A percentile compares a stretch with the other conserved stretches of the same genome.
These are phyloP conservation scores for Baryphthengus martii DNA, from an alignment of 2,113 vertebrate species.

Conservation along the genomic window DNA sequence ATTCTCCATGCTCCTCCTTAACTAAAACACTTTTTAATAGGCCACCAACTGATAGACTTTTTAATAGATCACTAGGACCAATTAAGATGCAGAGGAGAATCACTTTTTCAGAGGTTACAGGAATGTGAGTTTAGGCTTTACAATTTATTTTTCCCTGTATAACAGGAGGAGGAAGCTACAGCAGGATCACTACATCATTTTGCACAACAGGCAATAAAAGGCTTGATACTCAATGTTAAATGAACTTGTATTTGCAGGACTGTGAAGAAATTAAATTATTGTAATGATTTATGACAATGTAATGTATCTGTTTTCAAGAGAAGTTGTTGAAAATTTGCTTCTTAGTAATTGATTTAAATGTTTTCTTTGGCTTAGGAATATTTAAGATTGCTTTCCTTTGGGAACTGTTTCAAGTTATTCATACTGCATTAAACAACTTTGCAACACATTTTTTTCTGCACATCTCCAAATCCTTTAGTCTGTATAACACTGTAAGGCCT, in stretches of 20 bases:
- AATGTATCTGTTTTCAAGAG: background rate
- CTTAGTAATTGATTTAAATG: background rate
- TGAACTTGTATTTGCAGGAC: background rate
- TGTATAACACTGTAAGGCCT: background rate
- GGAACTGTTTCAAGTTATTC: background rate
- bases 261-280: background rate
- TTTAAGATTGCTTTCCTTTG: background rate
- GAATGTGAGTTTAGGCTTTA: background rate
- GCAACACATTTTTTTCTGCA: background rate
- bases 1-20: background rate
- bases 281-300: background rate
- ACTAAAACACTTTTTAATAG: background rate
- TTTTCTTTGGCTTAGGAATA: background rate
- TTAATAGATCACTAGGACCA: background rate
- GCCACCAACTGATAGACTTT: background rate
- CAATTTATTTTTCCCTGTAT: background rate
- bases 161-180: background rate
- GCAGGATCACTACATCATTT: background rate
- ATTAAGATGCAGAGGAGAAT: background rate
- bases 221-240: background rate
- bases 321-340: background rate
- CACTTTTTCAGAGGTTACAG: background rate
- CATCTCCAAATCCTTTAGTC: background rate
- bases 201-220: background rate
- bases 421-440: background rate